Conservation (phyloP, 2,888 invertebrate species). For the Psococerastis gibbosa region DNA sequence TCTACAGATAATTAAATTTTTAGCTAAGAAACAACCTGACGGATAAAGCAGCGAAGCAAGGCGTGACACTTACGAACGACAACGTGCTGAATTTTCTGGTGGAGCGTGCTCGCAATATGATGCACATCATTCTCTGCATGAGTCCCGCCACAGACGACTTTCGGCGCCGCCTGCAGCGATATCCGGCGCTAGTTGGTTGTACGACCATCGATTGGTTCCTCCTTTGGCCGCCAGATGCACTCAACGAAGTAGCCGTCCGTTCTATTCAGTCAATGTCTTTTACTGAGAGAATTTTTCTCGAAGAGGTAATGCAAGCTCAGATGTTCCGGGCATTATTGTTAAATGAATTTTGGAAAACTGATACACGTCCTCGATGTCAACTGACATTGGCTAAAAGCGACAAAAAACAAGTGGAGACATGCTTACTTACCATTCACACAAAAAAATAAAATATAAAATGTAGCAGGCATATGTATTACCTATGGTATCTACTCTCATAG, state of each 20-base stretch:
- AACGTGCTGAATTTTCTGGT: conserved; percentile 56
- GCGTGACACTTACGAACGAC: conserved; percentile 42
- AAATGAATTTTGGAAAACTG: too few species aligned
- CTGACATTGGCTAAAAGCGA: too few species aligned
- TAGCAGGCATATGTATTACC: too few species aligned
- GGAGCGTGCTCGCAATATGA: conserved; percentile 49
- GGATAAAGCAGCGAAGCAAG: conserved; percentile 35
- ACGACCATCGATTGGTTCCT: conserved; percentile 82
- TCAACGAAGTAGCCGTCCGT: conserved; percentile 74
- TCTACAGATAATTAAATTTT: too few species aligned
- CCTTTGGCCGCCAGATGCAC: conserved; percentile 73
- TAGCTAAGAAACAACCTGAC: conserved; percentile 41
- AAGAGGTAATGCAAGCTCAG: too few species aligned
- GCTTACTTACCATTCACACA: too few species aligned
- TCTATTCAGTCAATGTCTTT: conserved; percentile 56
- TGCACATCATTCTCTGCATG: conserved; percentile 71
- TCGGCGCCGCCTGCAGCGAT: conserved; percentile 62
- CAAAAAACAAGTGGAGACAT: too few species aligned
- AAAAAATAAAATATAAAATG: too few species aligned
- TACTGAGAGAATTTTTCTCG: conserved; percentile 38
- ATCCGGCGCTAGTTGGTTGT: conserved; percentile 70
- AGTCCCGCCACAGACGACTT: conserved; percentile 80
- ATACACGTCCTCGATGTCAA: too few species aligned
- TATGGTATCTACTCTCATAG: too few species aligned
- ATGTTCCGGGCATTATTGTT: too few species aligned